Conservation (phyloP, 2,797 vertebrate genomes). For the Fratercula arctica region DNA sequence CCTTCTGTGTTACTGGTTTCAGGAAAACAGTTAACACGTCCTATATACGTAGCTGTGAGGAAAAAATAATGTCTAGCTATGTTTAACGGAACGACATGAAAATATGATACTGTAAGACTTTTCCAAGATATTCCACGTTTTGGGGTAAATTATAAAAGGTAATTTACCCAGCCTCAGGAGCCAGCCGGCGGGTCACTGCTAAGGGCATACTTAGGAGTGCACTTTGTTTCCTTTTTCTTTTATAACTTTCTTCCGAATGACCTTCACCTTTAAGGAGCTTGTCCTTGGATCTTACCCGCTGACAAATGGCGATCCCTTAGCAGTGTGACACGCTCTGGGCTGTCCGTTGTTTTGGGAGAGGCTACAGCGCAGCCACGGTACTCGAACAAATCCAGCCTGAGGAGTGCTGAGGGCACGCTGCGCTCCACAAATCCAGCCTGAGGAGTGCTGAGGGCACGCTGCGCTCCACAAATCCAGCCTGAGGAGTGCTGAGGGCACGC, state of each 20-base stretch:
- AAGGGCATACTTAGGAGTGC: not conserved
- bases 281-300: not conserved
- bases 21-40: not conserved
- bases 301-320: not conserved
- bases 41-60: not conserved
- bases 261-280: not conserved
- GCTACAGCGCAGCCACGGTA: not conserved
- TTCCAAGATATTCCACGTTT: not conserved
- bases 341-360: not conserved
- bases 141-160: not conserved
- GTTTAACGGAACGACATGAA: not conserved
- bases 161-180: not conserved
- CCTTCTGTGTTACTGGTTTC: not conserved
- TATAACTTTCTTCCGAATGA: not conserved
- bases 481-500: rapidly evolving
- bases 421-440: no score
- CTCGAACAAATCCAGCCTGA: not conserved
- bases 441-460: rapidly evolving
- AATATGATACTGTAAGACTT: not conserved
- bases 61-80: not conserved
- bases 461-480: not conserved
- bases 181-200: not conserved
- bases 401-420: not conserved
- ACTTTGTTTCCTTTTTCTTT: not conserved
- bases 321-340: not conserved